A percentile compares a stretch with the other conserved stretches of the same genome.
These are phyloP conservation scores for Brachystomella parvula DNA, from an alignment of 1,140 invertebrate species.

Conservation along the genomic window DNA sequence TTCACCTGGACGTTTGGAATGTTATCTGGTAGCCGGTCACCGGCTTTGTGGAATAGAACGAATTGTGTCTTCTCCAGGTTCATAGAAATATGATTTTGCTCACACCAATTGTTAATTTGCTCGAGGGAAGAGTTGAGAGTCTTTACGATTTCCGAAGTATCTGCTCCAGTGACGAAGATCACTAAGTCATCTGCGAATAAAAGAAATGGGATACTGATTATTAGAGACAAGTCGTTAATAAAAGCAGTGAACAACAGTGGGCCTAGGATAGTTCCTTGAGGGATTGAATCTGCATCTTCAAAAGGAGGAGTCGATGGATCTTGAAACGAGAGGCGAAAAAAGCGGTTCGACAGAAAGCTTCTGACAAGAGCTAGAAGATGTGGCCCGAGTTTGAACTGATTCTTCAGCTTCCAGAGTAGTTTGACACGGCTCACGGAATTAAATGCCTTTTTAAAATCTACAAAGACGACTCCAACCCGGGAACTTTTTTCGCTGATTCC, in stretches of 20 bases:
- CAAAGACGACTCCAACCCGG: slow-evolving; percentile 9
- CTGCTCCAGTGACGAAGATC: slow-evolving; percentile 1
- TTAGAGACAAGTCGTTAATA: slow-evolving; percentile 34
- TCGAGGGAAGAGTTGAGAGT: neutral
- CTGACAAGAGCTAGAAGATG: neutral
- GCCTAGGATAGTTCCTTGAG: slow-evolving; percentile 39
- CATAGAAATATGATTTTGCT: neutral
- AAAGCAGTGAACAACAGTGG: slow-evolving; percentile 37
- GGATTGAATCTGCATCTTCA: slow-evolving; percentile 10
- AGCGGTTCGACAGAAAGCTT: neutral
- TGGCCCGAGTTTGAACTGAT: neutral
- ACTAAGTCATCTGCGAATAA: slow-evolving; percentile 40
- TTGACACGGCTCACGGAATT: neutral
- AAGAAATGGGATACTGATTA: slow-evolving; percentile 13
- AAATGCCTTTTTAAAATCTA: slow-evolving; percentile 21
- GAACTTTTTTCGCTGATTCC: neutral
- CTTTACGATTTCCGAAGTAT: neutral
- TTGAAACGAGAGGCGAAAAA: neutral
- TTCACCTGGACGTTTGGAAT: neutral
- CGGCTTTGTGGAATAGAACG: neutral
- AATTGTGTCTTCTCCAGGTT: slow-evolving; percentile 7
- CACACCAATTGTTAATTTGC: slow-evolving; percentile 6
- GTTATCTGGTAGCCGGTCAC: neutral
- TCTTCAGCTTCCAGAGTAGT: neutral
- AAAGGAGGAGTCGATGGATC: neutral